A percentile compares a stretch with the other conserved stretches of the same genome.
Conservation (phyloP, 2,888 invertebrate species). For the Melinaea marsaeus region DNA sequence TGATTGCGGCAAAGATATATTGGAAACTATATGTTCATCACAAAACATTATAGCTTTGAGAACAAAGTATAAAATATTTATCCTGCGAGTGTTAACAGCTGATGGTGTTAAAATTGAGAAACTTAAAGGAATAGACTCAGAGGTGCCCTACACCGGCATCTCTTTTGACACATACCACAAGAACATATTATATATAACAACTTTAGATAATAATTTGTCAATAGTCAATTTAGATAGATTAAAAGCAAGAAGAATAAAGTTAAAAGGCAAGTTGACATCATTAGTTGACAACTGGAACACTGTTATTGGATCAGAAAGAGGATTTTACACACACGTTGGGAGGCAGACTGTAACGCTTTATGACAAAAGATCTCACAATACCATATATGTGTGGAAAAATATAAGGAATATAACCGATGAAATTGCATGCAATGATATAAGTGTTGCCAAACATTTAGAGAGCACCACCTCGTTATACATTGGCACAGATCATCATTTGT, state of each 20-base stretch:
- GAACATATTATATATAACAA: slow-evolving; percentile 60
- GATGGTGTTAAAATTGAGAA: slow-evolving; percentile 46
- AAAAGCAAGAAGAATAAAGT: slow-evolving; percentile 49
- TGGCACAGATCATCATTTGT: slow-evolving; percentile 60
- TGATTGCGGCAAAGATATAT: slow-evolving; percentile 53
- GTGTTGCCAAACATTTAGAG: slow-evolving; percentile 49
- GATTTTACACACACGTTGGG: slow-evolving; percentile 53
- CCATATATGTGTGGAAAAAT: slow-evolving; percentile 46
- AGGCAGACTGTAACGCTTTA: slow-evolving; percentile 54
- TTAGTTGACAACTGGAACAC: slow-evolving; percentile 63
- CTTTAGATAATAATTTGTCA: slow-evolving; percentile 51
- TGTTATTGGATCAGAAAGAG: slow-evolving; percentile 55
- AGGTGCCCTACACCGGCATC: slow-evolving; percentile 60
- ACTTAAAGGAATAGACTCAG: slow-evolving; percentile 53
- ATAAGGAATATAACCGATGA: slow-evolving; percentile 50
- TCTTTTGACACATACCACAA: slow-evolving; percentile 61
- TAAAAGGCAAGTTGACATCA: slow-evolving; percentile 43
- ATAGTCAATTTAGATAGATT: slow-evolving; percentile 65
- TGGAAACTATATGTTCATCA: slow-evolving; percentile 58
- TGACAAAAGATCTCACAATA: slow-evolving; percentile 58
- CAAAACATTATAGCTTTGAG: slow-evolving; percentile 57
- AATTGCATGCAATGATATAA: slow-evolving; percentile 53
- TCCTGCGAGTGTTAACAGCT: slow-evolving; percentile 48
- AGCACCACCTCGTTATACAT: slow-evolving; percentile 52
- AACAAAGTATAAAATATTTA: slow-evolving; percentile 55